Percentiles rank a stretch among this genome's conserved stretches.
phyloP scores from a whole-genome alignment of 2,888 invertebrate species.

The Scaptodrosophila latifasciaeformis region DNA sequence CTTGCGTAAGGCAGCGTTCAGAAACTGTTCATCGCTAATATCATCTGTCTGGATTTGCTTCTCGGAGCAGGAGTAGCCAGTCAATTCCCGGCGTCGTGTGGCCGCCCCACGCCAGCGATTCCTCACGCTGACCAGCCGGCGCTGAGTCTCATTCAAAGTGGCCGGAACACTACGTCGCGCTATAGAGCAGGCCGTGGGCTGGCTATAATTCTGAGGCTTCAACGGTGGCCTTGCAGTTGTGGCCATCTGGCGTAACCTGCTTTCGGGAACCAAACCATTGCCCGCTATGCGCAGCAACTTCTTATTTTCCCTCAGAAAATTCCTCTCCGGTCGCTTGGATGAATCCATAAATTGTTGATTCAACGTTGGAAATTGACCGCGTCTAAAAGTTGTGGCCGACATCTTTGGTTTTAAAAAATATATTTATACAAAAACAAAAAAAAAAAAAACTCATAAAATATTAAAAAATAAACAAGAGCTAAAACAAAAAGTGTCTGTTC shows the following conservation, averaged over 20 bases:
- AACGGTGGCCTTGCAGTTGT: neutral
- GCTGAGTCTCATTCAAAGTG: conserved; percentile 16
- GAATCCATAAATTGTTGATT: neutral
- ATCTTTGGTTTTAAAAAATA: no score
- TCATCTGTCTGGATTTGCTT: conserved; percentile 51
- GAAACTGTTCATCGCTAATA: conserved; percentile 43
- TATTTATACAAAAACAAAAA: neutral
- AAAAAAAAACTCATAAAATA: no score
- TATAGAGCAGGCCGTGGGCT: conserved; percentile 33
- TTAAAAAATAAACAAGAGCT: neutral
- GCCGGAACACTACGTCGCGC: conserved; percentile 15
- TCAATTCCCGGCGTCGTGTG: neutral
- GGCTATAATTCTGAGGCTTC: conserved; percentile 20
- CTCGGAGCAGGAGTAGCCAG: conserved; percentile 23
- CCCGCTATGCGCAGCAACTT: conserved; percentile 22
- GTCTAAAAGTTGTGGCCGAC: no score
- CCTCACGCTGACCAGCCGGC: neutral
- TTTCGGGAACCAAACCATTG: neutral
- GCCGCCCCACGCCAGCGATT: neutral
- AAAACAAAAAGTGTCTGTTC: neutral
- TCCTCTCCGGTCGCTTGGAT: conserved; percentile 25
- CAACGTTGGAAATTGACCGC: neutral
- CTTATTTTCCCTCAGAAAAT: conserved; percentile 44
- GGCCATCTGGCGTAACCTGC: neutral
- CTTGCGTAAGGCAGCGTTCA: conserved; percentile 41